phyloP scores from a whole-genome alignment of 2,797 vertebrate species.

The Liparis tanakae region DNA sequence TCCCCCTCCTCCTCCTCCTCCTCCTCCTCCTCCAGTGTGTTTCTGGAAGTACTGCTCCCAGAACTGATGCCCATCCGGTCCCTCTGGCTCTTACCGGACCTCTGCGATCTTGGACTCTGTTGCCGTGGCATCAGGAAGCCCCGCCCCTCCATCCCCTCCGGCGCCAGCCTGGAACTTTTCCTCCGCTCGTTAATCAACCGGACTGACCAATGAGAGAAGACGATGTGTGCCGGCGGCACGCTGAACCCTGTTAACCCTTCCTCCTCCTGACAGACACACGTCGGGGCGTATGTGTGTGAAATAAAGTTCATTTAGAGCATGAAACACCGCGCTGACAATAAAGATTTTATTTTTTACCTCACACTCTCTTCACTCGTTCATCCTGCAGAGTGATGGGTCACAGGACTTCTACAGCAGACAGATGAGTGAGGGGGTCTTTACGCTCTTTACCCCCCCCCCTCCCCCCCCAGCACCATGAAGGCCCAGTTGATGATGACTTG shows the following conservation, averaged over 20 bases:
- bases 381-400: too few relatives aligned
- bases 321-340: conserved; percentile 48
- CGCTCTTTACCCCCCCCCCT: too few relatives aligned
- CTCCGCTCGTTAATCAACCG: conserved; percentile 71
- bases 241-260: conserved; percentile 55
- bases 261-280: conserved; percentile 45
- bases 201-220: conserved; percentile 67
- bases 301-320: conserved; percentile 64
- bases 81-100: conserved; percentile 25
- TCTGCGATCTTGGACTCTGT: conserved; percentile 54
- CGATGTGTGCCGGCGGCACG: conserved; percentile 65
- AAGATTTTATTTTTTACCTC: conserved; percentile 64
- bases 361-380: conserved; percentile 40
- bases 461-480: too few relatives aligned
- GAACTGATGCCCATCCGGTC: conserved; percentile 64
- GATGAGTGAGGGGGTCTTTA: too few relatives aligned
- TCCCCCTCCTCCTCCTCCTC: background rate
- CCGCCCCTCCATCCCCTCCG: background rate
- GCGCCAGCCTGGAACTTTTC: conserved; percentile 71
- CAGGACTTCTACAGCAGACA: too few relatives aligned
- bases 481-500: too few relatives aligned
- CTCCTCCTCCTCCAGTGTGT: conserved; percentile 69
- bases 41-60: conserved; percentile 84
- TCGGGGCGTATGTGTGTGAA: conserved; percentile 55
- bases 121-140: conserved; percentile 35